These are phyloP conservation scores for Phrixothrix hirtus DNA, from an alignment of 2,888 invertebrate genomes.

Conservation along the genomic window DNA sequence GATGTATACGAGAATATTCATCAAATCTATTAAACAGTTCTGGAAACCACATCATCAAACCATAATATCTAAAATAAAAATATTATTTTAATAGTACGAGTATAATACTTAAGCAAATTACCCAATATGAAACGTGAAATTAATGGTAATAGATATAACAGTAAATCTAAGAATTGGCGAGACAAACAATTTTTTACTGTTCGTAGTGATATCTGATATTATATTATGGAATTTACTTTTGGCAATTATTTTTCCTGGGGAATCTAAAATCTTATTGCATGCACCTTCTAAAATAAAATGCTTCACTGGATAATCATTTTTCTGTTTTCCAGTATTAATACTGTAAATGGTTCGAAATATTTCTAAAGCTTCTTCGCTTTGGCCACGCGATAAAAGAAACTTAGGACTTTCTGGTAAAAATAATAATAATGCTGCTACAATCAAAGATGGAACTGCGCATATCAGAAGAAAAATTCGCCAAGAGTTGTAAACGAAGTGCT, in stretches of 20 bases:
- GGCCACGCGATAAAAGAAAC: conserved; percentile 78
- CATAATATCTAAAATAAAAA: conserved; percentile 73
- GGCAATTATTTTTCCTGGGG: conserved; percentile 56
- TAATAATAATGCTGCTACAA: conserved; percentile 81
- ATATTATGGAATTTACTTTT: conserved; percentile 73
- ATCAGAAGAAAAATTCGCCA: conserved; percentile 90
- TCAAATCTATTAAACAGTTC: conserved; percentile 91
- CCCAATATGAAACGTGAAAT: conserved; percentile 93
- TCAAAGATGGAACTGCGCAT: conserved; percentile 85
- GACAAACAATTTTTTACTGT: conserved; percentile 79
- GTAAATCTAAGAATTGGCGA: conserved; percentile 84
- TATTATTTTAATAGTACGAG: not conserved
- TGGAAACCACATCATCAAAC: conserved; percentile 97
- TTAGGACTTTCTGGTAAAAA: conserved; percentile 91
- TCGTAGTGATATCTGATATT: conserved; percentile 76
- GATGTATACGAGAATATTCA: conserved; percentile 72
- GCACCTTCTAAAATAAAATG: conserved; percentile 66
- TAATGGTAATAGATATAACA: conserved; percentile 82
- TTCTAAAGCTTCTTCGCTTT: conserved; percentile 77
- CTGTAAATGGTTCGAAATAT: conserved; percentile 81
- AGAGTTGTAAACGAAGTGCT: conserved; percentile 80
- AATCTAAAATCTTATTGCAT: conserved; percentile 43
- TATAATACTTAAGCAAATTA: conserved; percentile 51
- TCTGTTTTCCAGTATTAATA: conserved; percentile 77
- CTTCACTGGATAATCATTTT: conserved; percentile 76